These are phyloP conservation scores for Palaemon carinicauda DNA, from an alignment of 1,140 invertebrate species.

Conservation along the genomic window DNA sequence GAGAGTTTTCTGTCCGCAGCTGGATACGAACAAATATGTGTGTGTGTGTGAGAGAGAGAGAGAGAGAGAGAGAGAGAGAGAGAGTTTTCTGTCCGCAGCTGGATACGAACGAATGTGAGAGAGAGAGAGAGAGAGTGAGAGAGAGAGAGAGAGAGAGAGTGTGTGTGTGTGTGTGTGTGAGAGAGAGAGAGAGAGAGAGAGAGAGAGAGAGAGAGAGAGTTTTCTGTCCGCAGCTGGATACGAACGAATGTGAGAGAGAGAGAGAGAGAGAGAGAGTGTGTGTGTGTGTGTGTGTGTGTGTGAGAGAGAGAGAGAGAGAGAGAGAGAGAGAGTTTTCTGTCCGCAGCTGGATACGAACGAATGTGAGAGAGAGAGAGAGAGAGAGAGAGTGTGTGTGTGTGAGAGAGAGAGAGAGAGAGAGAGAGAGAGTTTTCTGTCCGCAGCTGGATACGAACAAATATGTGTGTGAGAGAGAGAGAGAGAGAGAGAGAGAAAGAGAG, in stretches of 20 bases:
- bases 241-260: no score
- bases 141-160: neutral
- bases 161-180: slow-evolving; percentile 7
- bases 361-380: no score
- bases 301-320: neutral
- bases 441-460: neutral
- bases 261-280: slow-evolving; percentile 2
- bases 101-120: no score
- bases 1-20: no score
- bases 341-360: no score
- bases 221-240: no score
- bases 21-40: neutral
- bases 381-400: no score
- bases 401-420: no score
- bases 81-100: no score
- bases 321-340: no score
- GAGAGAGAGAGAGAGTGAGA: slow-evolving; percentile 13
- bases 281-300: neutral
- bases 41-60: neutral
- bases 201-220: no score
- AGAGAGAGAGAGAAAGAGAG: neutral
- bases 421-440: no score
- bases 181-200: slow-evolving; percentile 19
- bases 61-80: neutral
- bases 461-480: neutral